A percentile compares a stretch with the other conserved stretches of the same genome.
Conservation (phyloP, 2,888 invertebrate species). For the Ferdinandea cuprea region DNA sequence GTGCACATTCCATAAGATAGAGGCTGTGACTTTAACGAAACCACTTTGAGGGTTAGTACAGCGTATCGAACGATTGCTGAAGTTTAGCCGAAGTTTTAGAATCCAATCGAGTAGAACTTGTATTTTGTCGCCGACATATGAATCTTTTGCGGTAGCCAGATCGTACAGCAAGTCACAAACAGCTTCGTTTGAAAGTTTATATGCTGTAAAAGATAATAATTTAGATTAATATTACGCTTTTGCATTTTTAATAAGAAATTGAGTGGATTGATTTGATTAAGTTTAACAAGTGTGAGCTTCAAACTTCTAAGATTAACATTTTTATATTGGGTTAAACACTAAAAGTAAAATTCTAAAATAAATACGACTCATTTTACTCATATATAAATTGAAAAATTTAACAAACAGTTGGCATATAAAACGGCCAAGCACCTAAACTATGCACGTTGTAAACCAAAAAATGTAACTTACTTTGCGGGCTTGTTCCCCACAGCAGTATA, state of each 20-base stretch:
- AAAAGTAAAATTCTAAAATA: too few relatives aligned
- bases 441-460: background rate
- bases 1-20: constrained; percentile 90
- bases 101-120: constrained; percentile 90
- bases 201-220: constrained; percentile 77
- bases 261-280: too few relatives aligned
- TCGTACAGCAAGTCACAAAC: constrained; percentile 92
- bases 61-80: constrained; percentile 78
- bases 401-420: too few relatives aligned
- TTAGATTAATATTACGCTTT: background rate
- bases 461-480: constrained; percentile 80
- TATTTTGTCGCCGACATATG: constrained; percentile 85
- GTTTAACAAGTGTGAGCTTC: too few relatives aligned
- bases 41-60: constrained; percentile 82
- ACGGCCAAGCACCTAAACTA: too few relatives aligned
- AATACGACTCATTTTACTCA: too few relatives aligned
- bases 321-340: too few relatives aligned
- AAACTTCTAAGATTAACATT: too few relatives aligned
- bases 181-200: constrained; percentile 83
- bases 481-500: constrained; percentile 85
- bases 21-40: constrained; percentile 90
- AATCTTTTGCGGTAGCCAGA: constrained; percentile 86
- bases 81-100: constrained; percentile 80
- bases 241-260: too few relatives aligned
- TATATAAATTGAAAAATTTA: too few relatives aligned